These are phyloP conservation scores for Cataglyphis albicans DNA, from an alignment of 2,888 invertebrate genomes.

Conservation along the genomic window DNA sequence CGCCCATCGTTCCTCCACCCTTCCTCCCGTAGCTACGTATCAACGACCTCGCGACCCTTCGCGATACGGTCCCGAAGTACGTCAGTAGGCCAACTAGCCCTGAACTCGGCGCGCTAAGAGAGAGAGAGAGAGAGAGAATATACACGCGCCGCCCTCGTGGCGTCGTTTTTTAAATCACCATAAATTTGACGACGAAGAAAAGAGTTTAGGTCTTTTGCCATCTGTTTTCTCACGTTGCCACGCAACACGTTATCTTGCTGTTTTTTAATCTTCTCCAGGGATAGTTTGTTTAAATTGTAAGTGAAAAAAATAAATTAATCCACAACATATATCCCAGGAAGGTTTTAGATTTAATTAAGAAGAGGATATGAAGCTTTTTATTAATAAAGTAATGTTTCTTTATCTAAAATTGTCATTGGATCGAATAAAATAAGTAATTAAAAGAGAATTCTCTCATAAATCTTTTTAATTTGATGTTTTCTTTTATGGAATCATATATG, in stretches of 20 bases:
- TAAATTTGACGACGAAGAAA: conserved; percentile 17
- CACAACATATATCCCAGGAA: background rate
- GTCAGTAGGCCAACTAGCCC: conserved; percentile 83
- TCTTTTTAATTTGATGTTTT: background rate
- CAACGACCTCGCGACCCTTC: conserved; percentile 83
- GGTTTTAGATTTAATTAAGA: background rate
- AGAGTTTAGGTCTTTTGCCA: background rate
- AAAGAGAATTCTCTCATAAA: background rate
- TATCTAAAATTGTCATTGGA: background rate
- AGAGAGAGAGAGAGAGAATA: conserved; percentile 13
- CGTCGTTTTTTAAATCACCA: conserved; percentile 45
- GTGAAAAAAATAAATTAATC: background rate
- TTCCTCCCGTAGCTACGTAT: conserved; percentile 74
- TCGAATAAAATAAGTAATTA: background rate
- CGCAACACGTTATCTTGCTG: background rate
- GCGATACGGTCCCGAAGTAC: conserved; percentile 79
- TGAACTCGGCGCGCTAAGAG: conserved; percentile 65
- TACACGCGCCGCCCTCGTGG: conserved; percentile 25
- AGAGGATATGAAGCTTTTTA: background rate
- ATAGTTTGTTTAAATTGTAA: conserved; percentile 22
- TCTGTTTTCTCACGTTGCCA: background rate
- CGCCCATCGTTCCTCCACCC: conserved; percentile 76
- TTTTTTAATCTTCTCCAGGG: background rate
- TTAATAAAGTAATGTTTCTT: background rate
- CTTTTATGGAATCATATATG: background rate